Percentiles rank a stretch among this genome's conserved stretches.
Conservation (phyloP, 2,797 vertebrate genomes). For the Cossypha caffra region DNA sequence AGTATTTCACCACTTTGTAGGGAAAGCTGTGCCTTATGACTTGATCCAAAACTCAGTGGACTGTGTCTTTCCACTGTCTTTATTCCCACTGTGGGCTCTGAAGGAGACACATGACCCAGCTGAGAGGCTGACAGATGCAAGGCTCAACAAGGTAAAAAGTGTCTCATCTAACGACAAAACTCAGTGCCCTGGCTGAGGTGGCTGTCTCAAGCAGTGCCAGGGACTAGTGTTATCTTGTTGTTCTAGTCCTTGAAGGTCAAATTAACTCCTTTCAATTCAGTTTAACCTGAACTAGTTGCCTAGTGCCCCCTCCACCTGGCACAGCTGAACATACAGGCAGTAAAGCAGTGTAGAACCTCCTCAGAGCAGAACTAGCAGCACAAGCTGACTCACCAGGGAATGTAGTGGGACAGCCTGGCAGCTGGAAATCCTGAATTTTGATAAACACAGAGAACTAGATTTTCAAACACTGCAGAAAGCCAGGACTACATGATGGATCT, state of each 20-base stretch:
- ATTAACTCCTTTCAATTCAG: neutral
- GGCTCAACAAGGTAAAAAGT: neutral
- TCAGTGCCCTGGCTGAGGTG: neutral
- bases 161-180: neutral
- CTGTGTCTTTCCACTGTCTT: neutral
- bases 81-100: neutral
- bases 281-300: neutral
- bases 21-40: neutral
- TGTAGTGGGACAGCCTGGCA: neutral
- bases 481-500: neutral
- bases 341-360: neutral
- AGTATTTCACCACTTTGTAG: neutral
- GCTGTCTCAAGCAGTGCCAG: neutral
- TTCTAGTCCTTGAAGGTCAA: neutral
- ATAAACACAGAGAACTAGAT: neutral
- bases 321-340: neutral
- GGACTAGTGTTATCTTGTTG: neutral
- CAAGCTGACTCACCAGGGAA: fast-evolving
- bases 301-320: neutral
- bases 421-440: neutral
- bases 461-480: neutral
- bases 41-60: neutral
- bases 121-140: neutral
- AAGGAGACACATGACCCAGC: neutral
- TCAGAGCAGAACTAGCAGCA: neutral